A percentile compares a stretch with the other conserved stretches of the same genome.
Evolutionary conservation across 2,888 invertebrate species (phyloP).

Genomic region (Balanococcus diminutus): DNA sequence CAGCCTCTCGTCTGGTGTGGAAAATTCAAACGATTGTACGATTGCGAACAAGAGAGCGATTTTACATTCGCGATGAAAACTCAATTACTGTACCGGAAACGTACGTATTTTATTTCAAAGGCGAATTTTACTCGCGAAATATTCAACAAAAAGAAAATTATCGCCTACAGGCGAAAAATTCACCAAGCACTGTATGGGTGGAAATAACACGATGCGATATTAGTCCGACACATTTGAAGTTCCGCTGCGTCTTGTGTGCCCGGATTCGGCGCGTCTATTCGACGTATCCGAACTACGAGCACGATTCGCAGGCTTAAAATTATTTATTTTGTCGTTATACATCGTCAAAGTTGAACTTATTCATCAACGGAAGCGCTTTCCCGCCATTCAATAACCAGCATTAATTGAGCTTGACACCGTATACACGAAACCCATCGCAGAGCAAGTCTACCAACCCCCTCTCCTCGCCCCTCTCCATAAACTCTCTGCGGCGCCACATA

Average conservation of each 20-base stretch:
- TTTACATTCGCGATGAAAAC: neutral
- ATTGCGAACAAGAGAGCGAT: neutral
- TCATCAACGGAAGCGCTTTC: slow-evolving; percentile 35
- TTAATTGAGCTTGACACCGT: slow-evolving; percentile 32
- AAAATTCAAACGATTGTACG: neutral
- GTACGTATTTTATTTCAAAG: slow-evolving; percentile 21
- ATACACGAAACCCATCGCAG: neutral
- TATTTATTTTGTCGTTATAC: slow-evolving; percentile 23
- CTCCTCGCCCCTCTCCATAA: neutral
- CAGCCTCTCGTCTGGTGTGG: neutral
- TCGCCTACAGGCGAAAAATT: neutral
- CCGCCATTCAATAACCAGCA: slow-evolving; percentile 39
- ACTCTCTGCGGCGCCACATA: neutral
- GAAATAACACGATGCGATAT: neutral
- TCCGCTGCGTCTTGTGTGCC: too few relatives aligned
- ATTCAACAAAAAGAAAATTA: slow-evolving; percentile 1
- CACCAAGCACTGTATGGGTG: neutral
- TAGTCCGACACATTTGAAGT: neutral
- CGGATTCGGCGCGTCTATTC: neutral
- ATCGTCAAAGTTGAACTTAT: slow-evolving; percentile 43
- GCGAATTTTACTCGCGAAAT: neutral
- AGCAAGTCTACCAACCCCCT: neutral
- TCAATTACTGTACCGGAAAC: slow-evolving; percentile 3
- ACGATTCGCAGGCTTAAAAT: neutral
- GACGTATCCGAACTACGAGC: slow-evolving; percentile 10